Evolutionary conservation across 1,140 invertebrate genomes (phyloP), one percentile per base, ranked within the genome.

Genomic region (Diploscapter pachys): DNA sequence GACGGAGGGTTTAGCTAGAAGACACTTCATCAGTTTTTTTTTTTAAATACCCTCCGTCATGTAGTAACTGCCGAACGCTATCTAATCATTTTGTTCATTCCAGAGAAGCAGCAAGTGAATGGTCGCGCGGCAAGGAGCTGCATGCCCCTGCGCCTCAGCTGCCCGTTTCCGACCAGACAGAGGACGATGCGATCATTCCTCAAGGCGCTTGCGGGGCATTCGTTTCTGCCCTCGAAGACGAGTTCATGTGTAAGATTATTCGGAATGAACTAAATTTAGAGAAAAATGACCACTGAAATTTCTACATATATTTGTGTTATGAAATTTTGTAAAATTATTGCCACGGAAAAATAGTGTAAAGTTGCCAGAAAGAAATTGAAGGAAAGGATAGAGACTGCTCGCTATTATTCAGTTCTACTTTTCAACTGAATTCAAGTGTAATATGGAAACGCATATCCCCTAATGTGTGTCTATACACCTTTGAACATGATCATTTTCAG

Each of bases 141-240:
- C 92, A 92, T 48, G 93, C 76, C 3, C 92, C 93, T 88, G 90
- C 90, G 57, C 79, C 79, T 11, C 90, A 91, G 76, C 92, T 93
- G 85, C 85, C 90, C 59, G 56, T 31, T 13, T 66, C 64, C 6
- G 55, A 72, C 11, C 57, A 72, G 9, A 57, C 93, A 8, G 90
- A 92, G 85, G 91, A 92, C 55, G 91, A 92, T 55, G 89, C 89
- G 75, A 87, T 96, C 54, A 93, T 96, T 85, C 92, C 91, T 55
- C 94, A 92, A 81, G 96, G 95, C 13, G 92, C 96, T 8, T 98
- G 95, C 88, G 96, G 96, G 11, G 96, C 96, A 63, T 95, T 98
- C 88, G 94, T 99, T 79, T 95, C 98, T 87, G 96, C 95, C 0
- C 89, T 99, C 50, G 96, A 99, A 88, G 96, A 99, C 88, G 96